Evolutionary conservation across 2,888 invertebrate species (phyloP).

Genomic region (Phalera bucephala): DNA sequence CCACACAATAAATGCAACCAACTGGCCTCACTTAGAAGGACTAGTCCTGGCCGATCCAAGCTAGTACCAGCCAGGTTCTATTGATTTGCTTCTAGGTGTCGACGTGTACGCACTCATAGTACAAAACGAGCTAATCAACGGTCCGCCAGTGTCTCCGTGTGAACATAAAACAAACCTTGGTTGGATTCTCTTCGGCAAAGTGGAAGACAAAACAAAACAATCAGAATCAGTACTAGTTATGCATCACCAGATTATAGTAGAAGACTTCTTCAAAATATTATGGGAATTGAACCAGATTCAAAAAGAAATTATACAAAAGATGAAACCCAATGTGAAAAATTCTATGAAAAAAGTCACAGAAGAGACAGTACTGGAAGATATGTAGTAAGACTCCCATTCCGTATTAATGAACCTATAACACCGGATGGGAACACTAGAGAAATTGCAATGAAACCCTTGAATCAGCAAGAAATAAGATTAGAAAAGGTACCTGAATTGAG

Average conservation of each 20-base stretch:
- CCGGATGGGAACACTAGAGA: conserved; percentile 3
- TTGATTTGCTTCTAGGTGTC: conserved; percentile 6
- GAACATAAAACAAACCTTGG: conserved; percentile 4
- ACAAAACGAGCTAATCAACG: conserved; percentile 1
- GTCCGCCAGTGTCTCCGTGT: conserved; percentile 5
- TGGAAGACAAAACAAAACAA: not conserved
- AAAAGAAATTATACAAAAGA: conserved; percentile 1
- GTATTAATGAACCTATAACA: not conserved
- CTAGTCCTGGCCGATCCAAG: conserved; percentile 5
- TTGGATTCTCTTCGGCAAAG: conserved; percentile 3
- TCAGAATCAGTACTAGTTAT: not conserved
- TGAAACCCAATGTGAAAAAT: not conserved
- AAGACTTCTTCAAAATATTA: conserved; percentile 3
- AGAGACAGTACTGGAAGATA: not conserved
- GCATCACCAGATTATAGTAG: not conserved
- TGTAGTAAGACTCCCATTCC: conserved; percentile 3
- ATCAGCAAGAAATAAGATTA: conserved; percentile 4
- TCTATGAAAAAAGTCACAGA: not conserved
- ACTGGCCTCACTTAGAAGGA: conserved; percentile 12
- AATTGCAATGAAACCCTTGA: not conserved
- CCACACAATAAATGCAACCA: conserved; percentile 5
- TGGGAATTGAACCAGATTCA: conserved; percentile 3
- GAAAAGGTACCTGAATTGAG: not conserved
- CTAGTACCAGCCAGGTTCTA: conserved; percentile 1
- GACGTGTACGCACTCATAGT: conserved; percentile 2